Conservation (phyloP, 1,140 invertebrate genomes). For the Dendroctonus ponderosae region DNA sequence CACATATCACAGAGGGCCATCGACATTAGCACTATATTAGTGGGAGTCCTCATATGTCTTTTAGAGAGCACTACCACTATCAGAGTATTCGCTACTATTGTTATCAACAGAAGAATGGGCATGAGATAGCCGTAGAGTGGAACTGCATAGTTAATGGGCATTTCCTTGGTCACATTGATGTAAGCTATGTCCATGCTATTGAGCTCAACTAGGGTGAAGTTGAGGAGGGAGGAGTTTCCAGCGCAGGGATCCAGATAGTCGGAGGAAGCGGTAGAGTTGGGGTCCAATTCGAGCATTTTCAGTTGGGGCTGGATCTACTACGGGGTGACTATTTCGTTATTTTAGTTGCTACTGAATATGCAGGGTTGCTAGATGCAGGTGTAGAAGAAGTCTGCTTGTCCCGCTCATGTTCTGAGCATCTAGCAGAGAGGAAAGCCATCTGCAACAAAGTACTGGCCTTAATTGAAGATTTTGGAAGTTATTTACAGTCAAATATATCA, state of each 20-base stretch:
- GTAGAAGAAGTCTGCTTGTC: no score
- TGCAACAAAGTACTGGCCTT: no score
- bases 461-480: no score
- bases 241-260: neutral
- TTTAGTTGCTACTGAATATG: no score
- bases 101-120: slow-evolving; percentile 81
- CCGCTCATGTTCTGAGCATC: no score
- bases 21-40: slow-evolving; percentile 81
- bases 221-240: neutral
- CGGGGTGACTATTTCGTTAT: no score
- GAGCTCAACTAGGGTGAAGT: neutral
- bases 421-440: no score
- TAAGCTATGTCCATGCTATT: slow-evolving; percentile 6
- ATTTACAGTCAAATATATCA: no score
- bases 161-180: slow-evolving; percentile 64
- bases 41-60: slow-evolving; percentile 76
- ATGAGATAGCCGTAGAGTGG: slow-evolving; percentile 76
- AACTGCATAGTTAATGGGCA: slow-evolving; percentile 67
- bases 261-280: neutral
- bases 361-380: no score
- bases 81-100: slow-evolving; percentile 86
- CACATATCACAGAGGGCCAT: slow-evolving; percentile 94
- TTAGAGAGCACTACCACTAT: slow-evolving; percentile 78
- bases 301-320: no score
- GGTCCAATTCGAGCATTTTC: neutral